Evolutionary conservation across 2,888 invertebrate species (phyloP).

Genomic region (Platynereis dumerilii): DNA sequence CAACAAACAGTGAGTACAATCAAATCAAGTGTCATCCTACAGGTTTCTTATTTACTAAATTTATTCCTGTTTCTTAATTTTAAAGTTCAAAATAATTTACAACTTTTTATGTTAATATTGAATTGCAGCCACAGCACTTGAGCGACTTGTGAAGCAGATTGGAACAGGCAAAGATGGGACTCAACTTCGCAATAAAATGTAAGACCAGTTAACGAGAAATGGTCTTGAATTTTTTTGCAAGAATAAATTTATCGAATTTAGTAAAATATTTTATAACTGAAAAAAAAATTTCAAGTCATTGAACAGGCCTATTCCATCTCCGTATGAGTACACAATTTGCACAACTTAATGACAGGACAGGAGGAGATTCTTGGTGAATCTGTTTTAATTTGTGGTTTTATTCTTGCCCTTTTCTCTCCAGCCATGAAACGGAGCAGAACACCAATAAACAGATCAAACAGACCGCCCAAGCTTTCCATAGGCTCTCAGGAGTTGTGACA

Average conservation of each 20-base stretch:
- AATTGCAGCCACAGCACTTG: constrained; percentile 50
- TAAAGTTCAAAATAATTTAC: neutral
- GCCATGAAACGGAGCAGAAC: constrained; percentile 53
- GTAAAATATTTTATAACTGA: too few relatives aligned
- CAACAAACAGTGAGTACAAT: constrained; percentile 47
- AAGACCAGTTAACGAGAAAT: constrained; percentile 39
- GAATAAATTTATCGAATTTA: too few relatives aligned
- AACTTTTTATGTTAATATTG: neutral
- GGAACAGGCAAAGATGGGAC: constrained; percentile 55
- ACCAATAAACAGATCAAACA: constrained; percentile 46
- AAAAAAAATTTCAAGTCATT: too few relatives aligned
- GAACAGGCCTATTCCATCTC: too few relatives aligned
- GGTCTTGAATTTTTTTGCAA: too few relatives aligned
- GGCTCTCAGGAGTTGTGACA: constrained; percentile 2
- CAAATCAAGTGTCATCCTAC: too few relatives aligned
- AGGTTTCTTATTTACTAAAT: neutral
- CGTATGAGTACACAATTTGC: too few relatives aligned
- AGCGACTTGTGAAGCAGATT: constrained; percentile 49
- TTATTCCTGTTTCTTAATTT: neutral
- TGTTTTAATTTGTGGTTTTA: too few relatives aligned
- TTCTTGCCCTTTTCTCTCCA: too few relatives aligned
- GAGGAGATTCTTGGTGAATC: too few relatives aligned
- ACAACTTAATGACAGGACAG: too few relatives aligned
- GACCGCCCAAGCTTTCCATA: constrained; percentile 39
- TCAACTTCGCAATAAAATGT: constrained; percentile 56